Evolutionary conservation across 2,888 invertebrate genomes (phyloP).

Genomic region (Dolomedes plantarius): DNA sequence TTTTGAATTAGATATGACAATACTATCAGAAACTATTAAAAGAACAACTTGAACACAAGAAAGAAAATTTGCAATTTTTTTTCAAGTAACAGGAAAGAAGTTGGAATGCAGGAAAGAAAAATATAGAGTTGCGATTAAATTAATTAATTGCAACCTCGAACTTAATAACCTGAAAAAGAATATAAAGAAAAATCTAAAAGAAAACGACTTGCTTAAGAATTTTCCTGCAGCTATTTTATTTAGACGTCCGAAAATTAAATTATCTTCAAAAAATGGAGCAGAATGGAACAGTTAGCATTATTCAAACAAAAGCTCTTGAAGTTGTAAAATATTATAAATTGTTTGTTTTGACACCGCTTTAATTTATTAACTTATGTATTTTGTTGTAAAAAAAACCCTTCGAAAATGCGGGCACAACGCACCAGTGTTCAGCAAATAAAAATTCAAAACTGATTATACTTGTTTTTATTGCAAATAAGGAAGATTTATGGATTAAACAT

Average conservation of each 20-base stretch:
- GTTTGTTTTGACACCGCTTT: constrained; percentile 54
- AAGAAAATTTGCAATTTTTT: constrained; percentile 15
- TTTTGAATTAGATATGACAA: neutral
- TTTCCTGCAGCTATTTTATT: constrained; percentile 50
- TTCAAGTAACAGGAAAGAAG: neutral
- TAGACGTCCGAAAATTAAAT: constrained; percentile 36
- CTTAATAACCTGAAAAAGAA: constrained; percentile 35
- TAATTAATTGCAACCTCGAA: constrained; percentile 53
- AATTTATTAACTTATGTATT: constrained; percentile 43
- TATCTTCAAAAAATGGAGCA: constrained; percentile 28
- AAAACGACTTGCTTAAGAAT: constrained; percentile 30
- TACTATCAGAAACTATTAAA: constrained; percentile 30
- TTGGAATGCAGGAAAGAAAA: neutral
- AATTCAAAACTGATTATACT: neutral
- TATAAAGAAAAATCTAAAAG: constrained; percentile 5
- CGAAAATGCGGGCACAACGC: neutral
- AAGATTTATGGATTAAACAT: constrained; percentile 13
- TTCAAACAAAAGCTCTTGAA: constrained; percentile 56
- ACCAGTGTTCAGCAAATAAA: neutral
- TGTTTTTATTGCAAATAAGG: constrained; percentile 7
- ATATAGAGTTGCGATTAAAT: constrained; percentile 36
- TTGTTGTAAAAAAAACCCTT: neutral
- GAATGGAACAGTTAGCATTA: constrained; percentile 32
- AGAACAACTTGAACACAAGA: constrained; percentile 15
- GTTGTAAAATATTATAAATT: constrained; percentile 57